These are phyloP conservation scores for Pterocles orientalis DNA, from an alignment of 2,113 vertebrate species.

Conservation along the genomic window DNA sequence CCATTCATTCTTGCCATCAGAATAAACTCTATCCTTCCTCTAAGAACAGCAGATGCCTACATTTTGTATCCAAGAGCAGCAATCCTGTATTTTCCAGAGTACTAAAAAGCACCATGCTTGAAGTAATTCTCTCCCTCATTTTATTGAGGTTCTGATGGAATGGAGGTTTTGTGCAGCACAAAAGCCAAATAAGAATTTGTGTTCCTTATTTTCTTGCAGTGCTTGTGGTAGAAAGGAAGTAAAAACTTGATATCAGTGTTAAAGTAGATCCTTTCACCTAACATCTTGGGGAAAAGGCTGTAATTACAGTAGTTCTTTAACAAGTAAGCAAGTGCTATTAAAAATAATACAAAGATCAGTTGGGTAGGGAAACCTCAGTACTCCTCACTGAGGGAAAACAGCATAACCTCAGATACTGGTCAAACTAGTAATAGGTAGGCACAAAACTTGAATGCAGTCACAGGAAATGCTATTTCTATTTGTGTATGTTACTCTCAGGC, in stretches of 20 bases:
- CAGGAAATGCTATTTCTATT: background rate
- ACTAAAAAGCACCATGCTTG: background rate
- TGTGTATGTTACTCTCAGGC: background rate
- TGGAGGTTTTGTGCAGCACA: background rate
- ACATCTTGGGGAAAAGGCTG: background rate
- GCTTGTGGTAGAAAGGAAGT: background rate
- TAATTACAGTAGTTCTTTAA: background rate
- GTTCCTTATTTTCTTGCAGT: background rate
- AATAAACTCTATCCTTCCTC: background rate
- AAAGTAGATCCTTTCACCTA: background rate
- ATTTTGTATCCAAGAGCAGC: background rate
- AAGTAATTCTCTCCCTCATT: background rate
- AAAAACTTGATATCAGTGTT: background rate
- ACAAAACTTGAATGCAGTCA: background rate
- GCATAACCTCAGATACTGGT: background rate
- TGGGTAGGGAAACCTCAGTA: background rate
- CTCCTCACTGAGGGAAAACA: background rate
- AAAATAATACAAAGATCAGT: background rate
- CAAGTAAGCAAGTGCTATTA: background rate
- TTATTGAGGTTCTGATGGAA: background rate
- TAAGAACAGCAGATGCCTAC: background rate
- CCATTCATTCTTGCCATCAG: background rate
- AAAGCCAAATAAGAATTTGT: background rate
- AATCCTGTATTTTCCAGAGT: background rate
- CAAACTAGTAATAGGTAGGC: background rate